Percentiles rank a stretch among this genome's conserved stretches.
These are phyloP conservation scores for Ceraclea dissimilis DNA, from an alignment of 2,888 invertebrate genomes.

Conservation along the genomic window DNA sequence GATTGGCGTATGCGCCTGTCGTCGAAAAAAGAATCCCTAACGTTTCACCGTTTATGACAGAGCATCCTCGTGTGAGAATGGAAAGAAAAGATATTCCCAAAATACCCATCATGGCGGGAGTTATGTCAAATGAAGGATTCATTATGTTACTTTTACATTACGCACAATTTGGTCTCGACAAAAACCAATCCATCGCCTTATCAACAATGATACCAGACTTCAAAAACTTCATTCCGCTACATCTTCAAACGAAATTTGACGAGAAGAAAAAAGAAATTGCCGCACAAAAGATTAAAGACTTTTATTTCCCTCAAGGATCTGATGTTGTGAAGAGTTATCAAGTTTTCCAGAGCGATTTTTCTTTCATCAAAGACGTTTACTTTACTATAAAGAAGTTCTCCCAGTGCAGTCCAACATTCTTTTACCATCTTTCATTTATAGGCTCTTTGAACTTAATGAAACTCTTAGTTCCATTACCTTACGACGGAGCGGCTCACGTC, in stretches of 20 bases:
- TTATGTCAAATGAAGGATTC: constrained; percentile 35
- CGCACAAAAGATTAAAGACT: constrained; percentile 26
- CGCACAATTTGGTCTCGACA: constrained; percentile 20
- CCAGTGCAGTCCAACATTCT: constrained; percentile 20
- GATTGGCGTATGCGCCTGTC: too few relatives aligned
- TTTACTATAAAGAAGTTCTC: constrained; percentile 23
- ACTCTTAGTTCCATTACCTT: background rate
- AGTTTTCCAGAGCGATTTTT: constrained; percentile 27
- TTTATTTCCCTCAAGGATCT: constrained; percentile 28
- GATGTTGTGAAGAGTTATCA: constrained; percentile 14
- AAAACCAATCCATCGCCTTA: constrained; percentile 15
- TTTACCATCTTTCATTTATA: constrained; percentile 26
- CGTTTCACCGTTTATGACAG: background rate
- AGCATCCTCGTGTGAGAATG: constrained; percentile 10
- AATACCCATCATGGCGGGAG: constrained; percentile 35
- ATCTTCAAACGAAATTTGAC: background rate
- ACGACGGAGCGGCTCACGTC: constrained; percentile 13
- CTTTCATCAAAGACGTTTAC: constrained; percentile 24
- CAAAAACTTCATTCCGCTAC: constrained; percentile 27
- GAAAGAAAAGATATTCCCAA: constrained; percentile 28
- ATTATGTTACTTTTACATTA: constrained; percentile 5
- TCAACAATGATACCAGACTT: constrained; percentile 25
- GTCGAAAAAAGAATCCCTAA: constrained; percentile 2
- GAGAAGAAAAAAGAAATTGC: background rate
- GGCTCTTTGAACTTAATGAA: constrained; percentile 16